Evolutionary conservation across 2,797 vertebrate species (phyloP).

Genomic region (Poliocrania exsul): DNA sequence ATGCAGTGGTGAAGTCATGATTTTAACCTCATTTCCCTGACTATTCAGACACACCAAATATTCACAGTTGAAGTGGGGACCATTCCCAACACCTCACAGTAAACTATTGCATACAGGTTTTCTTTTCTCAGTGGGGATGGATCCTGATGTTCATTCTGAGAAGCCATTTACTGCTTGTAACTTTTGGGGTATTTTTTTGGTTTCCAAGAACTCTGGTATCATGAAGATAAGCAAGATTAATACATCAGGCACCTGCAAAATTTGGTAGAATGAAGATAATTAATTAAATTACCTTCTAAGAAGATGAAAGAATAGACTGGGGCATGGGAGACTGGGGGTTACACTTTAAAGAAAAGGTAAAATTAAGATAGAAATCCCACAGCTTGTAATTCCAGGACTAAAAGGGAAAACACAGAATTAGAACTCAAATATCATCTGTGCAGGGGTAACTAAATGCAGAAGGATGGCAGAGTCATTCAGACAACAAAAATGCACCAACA

Average conservation of each 20-base stretch:
- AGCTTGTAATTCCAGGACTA: neutral
- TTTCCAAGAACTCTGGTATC: neutral
- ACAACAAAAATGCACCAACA: neutral
- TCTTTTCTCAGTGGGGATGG: neutral
- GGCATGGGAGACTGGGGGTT: neutral
- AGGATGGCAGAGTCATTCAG: neutral
- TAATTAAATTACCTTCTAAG: neutral
- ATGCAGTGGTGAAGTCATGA: neutral
- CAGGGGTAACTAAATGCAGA: neutral
- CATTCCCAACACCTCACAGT: neutral
- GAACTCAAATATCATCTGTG: neutral
- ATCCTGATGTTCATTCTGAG: neutral
- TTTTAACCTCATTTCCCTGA: neutral
- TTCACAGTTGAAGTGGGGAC: neutral
- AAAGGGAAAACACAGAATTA: neutral
- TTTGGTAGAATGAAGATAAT: neutral
- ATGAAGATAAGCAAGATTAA: neutral
- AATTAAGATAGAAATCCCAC: neutral
- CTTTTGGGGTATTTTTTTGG: neutral
- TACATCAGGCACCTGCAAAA: neutral
- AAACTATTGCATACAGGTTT: neutral
- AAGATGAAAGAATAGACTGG: neutral
- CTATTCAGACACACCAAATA: neutral
- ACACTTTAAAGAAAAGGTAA: neutral
- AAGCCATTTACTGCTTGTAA: neutral